Evolutionary conservation across 2,113 vertebrate genomes (phyloP).

Genomic region (Scatophagus argus): DNA sequence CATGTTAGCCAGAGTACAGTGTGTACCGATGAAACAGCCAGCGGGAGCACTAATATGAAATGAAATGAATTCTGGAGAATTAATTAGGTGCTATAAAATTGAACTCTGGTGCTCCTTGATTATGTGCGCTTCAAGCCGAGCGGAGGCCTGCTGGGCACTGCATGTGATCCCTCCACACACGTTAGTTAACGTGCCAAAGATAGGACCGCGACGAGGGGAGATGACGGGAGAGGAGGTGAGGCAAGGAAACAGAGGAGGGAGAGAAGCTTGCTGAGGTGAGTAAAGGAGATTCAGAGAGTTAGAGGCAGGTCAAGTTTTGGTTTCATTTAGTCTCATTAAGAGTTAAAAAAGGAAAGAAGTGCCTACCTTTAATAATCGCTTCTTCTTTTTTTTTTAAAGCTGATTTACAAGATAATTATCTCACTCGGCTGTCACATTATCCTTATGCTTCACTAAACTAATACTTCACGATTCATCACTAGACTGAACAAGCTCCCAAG

Average conservation of each 20-base stretch:
- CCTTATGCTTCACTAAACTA: conserved; percentile 3
- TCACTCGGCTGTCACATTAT: not conserved
- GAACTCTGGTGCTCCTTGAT: conserved; percentile 66
- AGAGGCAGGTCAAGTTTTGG: not conserved
- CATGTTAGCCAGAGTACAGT: not conserved
- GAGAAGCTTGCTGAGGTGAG: not conserved
- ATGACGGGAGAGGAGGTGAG: not conserved
- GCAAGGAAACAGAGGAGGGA: not conserved
- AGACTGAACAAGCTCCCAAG: not conserved
- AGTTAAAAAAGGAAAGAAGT: not conserved
- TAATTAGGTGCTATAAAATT: conserved; percentile 68
- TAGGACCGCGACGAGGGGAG: conserved; percentile 10
- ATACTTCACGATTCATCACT: not conserved
- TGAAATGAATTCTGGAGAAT: conserved; percentile 65
- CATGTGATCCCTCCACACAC: conserved; percentile 42
- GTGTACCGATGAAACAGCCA: conserved; percentile 40
- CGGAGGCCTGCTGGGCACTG: conserved; percentile 39
- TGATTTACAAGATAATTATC: not conserved
- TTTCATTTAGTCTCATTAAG: not conserved
- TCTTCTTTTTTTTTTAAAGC: not conserved
- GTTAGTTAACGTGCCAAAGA: conserved; percentile 57
- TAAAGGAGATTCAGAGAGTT: not conserved
- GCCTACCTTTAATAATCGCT: not conserved
- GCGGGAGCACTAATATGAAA: conserved; percentile 53
- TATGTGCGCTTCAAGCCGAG: conserved; percentile 50